A percentile compares a stretch with the other conserved stretches of the same genome.
phyloP scores from a whole-genome alignment of 2,113 vertebrate genomes.

The Misgurnus mizolepis region DNA sequence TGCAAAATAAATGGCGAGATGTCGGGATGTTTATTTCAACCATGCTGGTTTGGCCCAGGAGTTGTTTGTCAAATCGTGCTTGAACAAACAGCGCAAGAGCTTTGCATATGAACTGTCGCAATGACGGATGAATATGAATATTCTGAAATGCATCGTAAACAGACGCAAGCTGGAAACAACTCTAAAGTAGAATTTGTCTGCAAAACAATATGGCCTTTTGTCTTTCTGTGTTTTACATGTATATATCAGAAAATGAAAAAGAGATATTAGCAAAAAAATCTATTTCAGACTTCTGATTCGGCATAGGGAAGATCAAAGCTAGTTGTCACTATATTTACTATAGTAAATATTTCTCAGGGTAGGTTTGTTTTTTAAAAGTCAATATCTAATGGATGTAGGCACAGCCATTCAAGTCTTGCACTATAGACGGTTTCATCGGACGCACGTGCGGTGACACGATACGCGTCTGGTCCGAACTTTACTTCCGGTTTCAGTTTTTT shows the following conservation, averaged over 20 bases:
- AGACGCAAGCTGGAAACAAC: slow-evolving; percentile 23
- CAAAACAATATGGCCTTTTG: neutral
- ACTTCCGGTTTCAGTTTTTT: too few relatives aligned
- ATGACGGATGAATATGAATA: slow-evolving; percentile 36
- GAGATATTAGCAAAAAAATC: neutral
- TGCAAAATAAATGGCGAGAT: slow-evolving; percentile 17
- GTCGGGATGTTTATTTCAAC: slow-evolving; percentile 32
- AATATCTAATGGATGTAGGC: too few relatives aligned
- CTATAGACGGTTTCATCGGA: too few relatives aligned
- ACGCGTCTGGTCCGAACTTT: too few relatives aligned
- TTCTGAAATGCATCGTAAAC: slow-evolving; percentile 21
- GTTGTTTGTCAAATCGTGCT: slow-evolving; percentile 18
- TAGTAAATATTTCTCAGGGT: too few relatives aligned
- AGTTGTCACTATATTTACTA: too few relatives aligned
- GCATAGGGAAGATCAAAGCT: too few relatives aligned
- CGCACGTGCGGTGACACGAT: too few relatives aligned
- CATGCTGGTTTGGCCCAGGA: neutral
- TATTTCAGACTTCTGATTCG: neutral
- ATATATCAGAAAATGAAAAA: neutral
- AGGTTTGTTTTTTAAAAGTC: too few relatives aligned
- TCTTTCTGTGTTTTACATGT: neutral
- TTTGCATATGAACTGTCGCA: neutral
- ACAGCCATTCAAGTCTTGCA: too few relatives aligned
- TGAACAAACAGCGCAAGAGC: neutral
- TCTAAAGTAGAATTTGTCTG: slow-evolving; percentile 8